Conservation (phyloP, 64 coral and sea anemone species). For the Pocillopora verrucosa region DNA sequence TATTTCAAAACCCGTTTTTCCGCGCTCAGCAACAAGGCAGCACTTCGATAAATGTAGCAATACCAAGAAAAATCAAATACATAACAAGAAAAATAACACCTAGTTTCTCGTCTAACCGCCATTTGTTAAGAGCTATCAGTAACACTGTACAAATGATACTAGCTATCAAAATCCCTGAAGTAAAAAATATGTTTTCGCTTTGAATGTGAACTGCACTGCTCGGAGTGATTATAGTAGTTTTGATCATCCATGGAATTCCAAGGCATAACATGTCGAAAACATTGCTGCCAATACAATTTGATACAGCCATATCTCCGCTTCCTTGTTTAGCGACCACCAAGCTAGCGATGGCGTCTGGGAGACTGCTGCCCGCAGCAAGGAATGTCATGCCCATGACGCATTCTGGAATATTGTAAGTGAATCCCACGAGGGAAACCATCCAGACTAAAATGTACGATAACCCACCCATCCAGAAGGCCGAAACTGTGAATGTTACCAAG, state of each 20-base stretch:
- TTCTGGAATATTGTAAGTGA: constrained; percentile 83
- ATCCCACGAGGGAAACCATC: constrained; percentile 87
- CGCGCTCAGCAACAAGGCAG: constrained; percentile 36
- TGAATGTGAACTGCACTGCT: constrained; percentile 47
- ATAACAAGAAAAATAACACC: constrained; percentile 68
- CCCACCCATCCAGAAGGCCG: constrained; percentile 76
- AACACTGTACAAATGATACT: constrained; percentile 72
- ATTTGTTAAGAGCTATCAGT: constrained; percentile 68
- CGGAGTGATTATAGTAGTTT: constrained; percentile 59
- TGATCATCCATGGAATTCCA: constrained; percentile 83
- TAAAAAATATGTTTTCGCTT: constrained; percentile 82
- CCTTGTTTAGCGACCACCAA: constrained; percentile 79
- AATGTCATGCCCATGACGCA: constrained; percentile 89
- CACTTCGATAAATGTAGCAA: constrained; percentile 85
- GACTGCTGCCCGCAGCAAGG: constrained; percentile 88
- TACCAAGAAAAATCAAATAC: constrained; percentile 76
- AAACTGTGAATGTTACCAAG: constrained; percentile 65
- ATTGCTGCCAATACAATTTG: constrained; percentile 87
- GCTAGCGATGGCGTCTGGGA: constrained; percentile 88
- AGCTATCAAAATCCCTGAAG: constrained; percentile 68
- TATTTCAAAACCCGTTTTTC: neutral
- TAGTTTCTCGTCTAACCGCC: constrained; percentile 71
- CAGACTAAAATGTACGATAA: constrained; percentile 83
- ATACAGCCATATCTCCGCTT: constrained; percentile 86
- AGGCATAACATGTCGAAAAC: constrained; percentile 85